A percentile compares a stretch with the other conserved stretches of the same genome.
phyloP scores from a whole-genome alignment of 2,888 invertebrate species.

The Celastrina argiolus region DNA sequence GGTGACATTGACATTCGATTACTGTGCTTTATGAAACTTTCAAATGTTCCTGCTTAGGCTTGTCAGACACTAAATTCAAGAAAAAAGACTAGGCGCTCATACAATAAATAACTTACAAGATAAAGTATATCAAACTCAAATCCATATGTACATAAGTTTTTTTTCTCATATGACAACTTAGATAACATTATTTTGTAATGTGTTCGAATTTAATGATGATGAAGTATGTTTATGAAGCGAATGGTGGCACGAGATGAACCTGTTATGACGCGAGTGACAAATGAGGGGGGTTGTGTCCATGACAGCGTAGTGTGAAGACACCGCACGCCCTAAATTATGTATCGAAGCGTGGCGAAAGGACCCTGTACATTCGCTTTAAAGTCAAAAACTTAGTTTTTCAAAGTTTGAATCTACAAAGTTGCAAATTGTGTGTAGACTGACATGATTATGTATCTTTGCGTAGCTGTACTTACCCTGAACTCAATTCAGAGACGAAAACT shows the following conservation, averaged over 20 bases:
- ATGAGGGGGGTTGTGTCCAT: constrained; percentile 28
- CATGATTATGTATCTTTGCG: too few species aligned
- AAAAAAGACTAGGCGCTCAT: too few species aligned
- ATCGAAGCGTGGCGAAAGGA: constrained; percentile 20
- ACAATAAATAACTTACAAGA: too few species aligned
- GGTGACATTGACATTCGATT: too few species aligned
- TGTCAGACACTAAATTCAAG: too few species aligned
- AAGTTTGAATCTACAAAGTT: not conserved
- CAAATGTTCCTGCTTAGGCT: too few species aligned
- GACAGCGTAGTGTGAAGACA: constrained; percentile 27
- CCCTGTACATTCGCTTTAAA: not conserved
- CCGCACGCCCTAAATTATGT: constrained; percentile 24
- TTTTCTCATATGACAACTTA: too few species aligned
- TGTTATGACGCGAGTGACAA: constrained; percentile 27
- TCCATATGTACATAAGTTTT: too few species aligned
- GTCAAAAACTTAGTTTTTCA: not conserved
- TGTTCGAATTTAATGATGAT: not conserved
- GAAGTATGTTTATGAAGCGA: constrained; percentile 8
- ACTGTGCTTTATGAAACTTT: too few species aligned
- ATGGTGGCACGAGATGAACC: constrained; percentile 20
- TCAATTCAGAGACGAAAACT: not conserved
- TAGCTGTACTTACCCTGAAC: too few species aligned
- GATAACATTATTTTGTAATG: not conserved
- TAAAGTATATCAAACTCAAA: too few species aligned
- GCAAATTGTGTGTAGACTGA: too few species aligned